Evolutionary conservation across 1,140 invertebrate genomes (phyloP), one percentile per base, ranked within the genome.

Genomic region (Acromyrmex charruanus): DNA sequence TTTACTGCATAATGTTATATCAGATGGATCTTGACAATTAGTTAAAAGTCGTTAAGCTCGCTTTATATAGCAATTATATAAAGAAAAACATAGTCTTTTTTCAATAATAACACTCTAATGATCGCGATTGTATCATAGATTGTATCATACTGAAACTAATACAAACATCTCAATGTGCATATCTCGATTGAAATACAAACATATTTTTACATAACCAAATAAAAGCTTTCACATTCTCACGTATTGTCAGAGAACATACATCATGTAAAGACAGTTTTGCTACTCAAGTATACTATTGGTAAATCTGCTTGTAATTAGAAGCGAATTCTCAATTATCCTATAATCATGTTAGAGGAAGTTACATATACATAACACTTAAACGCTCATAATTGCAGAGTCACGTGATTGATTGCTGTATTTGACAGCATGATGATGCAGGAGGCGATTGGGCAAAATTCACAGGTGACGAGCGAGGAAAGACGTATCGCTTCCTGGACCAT

Each of bases 401-500:
- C 10, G 10, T 49, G 28, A 71, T 55, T 39, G 18, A 84, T 59
- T 12, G 53, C 1, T 25, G 14, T 10, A 44, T 53, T 77, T 69
- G 77, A 81, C 12, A 9, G 28, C 58, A 21, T 16, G 51, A 81
- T 49, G 39, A 84, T 59, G 35, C n/a, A 39, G 6, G 7, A 35
- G 16, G 14, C 58, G n/a, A 84, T 49, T 49, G 39, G 39, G 28
- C 35, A 31, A 79, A 85, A 65, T 79, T 85, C 10, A 44, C 39
- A 58, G 16, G 14, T 18, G 61, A 65, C 59, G 59, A 74, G 28
- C n/a, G 71, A 44, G n/a, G 18, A 35, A 25, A 66, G 31, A 49
- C 74, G 28, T 25, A 39, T 25, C 39, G 69, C 25, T 85, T 85
- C 72, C 59, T 85, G 82, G 82, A 85, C 82, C 59, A 44, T 25